phyloP scores from a whole-genome alignment of 1,140 invertebrate genomes.

The Zaprionus camerounensis region DNA sequence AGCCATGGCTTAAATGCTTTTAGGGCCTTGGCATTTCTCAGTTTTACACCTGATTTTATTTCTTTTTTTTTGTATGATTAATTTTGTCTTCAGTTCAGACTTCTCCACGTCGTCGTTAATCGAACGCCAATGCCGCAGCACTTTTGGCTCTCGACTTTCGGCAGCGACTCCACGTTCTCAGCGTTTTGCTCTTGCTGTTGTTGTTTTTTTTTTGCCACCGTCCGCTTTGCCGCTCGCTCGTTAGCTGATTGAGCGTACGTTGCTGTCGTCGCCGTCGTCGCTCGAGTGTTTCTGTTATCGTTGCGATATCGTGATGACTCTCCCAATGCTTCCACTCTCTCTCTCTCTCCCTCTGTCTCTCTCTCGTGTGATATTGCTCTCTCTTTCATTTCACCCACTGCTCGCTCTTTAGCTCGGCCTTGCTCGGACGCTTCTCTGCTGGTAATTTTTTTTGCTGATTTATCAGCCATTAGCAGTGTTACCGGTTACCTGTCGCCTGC shows the following conservation, averaged over 20 bases:
- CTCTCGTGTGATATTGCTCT: constrained; percentile 14
- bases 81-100: constrained; percentile 37
- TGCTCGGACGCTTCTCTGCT: constrained; percentile 22
- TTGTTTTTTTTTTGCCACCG: constrained; percentile 14
- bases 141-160: constrained; percentile 35
- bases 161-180: constrained; percentile 39
- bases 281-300: constrained; percentile 34
- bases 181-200: constrained; percentile 11
- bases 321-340: constrained; percentile 7
- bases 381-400: constrained; percentile 40
- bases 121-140: constrained; percentile 54
- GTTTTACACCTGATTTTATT: constrained; percentile 29
- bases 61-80: constrained; percentile 33
- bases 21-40: constrained; percentile 59
- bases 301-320: constrained; percentile 23
- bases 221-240: constrained; percentile 59
- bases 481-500: constrained; percentile 26
- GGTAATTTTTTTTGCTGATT: constrained; percentile 42
- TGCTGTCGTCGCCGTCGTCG: constrained; percentile 30
- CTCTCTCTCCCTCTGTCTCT: constrained; percentile 6
- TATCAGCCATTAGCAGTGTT: constrained; percentile 72
- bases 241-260: constrained; percentile 69
- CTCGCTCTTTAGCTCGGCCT: constrained; percentile 32
- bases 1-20: constrained; percentile 65
- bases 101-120: constrained; percentile 78